These are phyloP conservation scores for Dinocampus coccinellae DNA, from an alignment of 2,888 invertebrate species.

Conservation along the genomic window DNA sequence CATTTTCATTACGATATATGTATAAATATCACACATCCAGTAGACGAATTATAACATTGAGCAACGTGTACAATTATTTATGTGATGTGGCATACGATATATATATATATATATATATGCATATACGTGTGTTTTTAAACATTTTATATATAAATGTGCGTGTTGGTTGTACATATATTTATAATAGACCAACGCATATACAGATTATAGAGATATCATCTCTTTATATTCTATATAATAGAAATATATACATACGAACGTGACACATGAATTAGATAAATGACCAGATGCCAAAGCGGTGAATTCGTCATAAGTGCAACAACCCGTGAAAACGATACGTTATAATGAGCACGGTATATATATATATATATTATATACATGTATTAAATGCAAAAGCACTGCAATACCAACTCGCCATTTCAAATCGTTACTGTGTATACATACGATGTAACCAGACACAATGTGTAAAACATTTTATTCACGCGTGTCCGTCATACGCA, in stretches of 20 bases:
- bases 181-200: neutral
- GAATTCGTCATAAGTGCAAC: constrained; percentile 56
- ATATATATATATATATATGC: constrained; percentile 8
- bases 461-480: constrained; percentile 19
- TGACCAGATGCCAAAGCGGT: constrained; percentile 49
- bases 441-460: constrained; percentile 25
- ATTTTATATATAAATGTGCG: neutral
- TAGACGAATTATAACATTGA: constrained; percentile 34
- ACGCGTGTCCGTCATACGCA: constrained; percentile 14
- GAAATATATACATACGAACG: constrained; percentile 40
- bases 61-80: constrained; percentile 44
- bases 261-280: constrained; percentile 55
- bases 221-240: neutral
- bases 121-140: neutral
- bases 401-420: constrained; percentile 32
- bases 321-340: constrained; percentile 56
- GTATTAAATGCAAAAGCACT: constrained; percentile 29
- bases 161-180: neutral
- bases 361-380: constrained; percentile 52
- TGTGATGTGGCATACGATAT: constrained; percentile 28
- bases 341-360: constrained; percentile 60
- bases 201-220: neutral
- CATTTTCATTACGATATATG: neutral
- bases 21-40: constrained; percentile 21
- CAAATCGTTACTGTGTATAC: constrained; percentile 23